Percentiles rank a stretch among this genome's conserved stretches.
These are phyloP conservation scores for Nilaparvata lugens DNA, from an alignment of 1,140 invertebrate genomes.

Conservation along the genomic window DNA sequence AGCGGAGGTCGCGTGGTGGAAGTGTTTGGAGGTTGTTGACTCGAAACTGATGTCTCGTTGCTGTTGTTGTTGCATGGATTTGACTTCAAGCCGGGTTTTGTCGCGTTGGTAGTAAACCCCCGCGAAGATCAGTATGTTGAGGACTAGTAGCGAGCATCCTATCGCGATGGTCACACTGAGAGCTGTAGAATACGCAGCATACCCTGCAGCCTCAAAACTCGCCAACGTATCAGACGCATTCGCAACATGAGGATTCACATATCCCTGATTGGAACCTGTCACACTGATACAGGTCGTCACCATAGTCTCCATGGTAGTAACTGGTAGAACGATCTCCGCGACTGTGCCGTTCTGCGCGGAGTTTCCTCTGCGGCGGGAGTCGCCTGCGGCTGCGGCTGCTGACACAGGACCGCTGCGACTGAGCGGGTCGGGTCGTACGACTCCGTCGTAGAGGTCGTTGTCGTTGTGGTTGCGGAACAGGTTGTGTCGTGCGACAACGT, in stretches of 20 bases:
- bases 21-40: conserved; percentile 14
- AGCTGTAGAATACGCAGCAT: conserved; percentile 68
- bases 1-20: conserved; percentile 23
- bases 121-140: conserved; percentile 89
- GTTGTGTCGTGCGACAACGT: conserved; percentile 72
- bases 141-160: conserved; percentile 59
- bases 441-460: conserved; percentile 68
- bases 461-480: conserved; percentile 74
- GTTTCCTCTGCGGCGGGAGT: conserved; percentile 13
- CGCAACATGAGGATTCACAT: conserved; percentile 38
- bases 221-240: conserved; percentile 56
- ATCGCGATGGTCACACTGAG: conserved; percentile 81
- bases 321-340: conserved; percentile 32
- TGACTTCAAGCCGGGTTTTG: conserved; percentile 48
- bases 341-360: conserved; percentile 22
- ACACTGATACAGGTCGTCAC: conserved; percentile 29
- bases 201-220: conserved; percentile 65
- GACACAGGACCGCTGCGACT: conserved; percentile 36
- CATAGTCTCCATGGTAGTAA: conserved; percentile 44
- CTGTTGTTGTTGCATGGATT: conserved; percentile 30
- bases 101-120: conserved; percentile 90
- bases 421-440: conserved; percentile 67
- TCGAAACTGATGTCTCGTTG: conserved; percentile 13
- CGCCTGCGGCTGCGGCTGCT: conserved; percentile 1
- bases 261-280: conserved; percentile 28